Conservation (phyloP, 2,888 invertebrate genomes). For the Calameuta pallipes region DNA sequence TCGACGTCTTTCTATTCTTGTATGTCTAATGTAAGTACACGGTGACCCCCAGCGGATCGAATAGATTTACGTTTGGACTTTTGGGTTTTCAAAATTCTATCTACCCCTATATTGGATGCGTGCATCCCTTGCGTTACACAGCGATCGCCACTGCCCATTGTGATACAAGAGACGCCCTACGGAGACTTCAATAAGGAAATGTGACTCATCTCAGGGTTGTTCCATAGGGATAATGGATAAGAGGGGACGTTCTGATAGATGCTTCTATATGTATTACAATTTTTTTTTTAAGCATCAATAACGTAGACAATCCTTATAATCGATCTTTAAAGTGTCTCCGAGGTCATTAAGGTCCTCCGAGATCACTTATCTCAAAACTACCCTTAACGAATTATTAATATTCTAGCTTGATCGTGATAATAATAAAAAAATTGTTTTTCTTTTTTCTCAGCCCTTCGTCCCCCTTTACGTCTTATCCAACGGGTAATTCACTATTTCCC, state of each 20-base stretch:
- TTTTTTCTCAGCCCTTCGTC: no score
- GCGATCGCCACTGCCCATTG: not conserved
- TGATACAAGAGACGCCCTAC: not conserved
- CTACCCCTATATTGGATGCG: not conserved
- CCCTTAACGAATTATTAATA: no score
- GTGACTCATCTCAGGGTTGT: not conserved
- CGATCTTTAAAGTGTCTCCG: no score
- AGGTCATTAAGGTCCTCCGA: no score
- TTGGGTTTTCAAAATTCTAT: slow-evolving; percentile 18
- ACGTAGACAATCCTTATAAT: no score
- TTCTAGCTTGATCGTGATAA: no score
- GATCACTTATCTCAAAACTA: no score
- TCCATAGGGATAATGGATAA: not conserved
- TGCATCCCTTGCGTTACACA: not conserved
- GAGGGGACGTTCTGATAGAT: not conserved
- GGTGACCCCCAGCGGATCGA: slow-evolving; percentile 20
- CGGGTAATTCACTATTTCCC: no score
- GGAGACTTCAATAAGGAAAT: not conserved
- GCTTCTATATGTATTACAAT: not conserved
- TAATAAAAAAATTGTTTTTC: no score
- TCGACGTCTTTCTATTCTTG: not conserved
- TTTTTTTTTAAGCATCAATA: no score
- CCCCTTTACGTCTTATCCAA: no score
- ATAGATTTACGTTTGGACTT: slow-evolving; percentile 33
- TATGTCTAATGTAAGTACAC: not conserved